Conservation (phyloP, 1,140 invertebrate species). For the Pissodes strobi region DNA sequence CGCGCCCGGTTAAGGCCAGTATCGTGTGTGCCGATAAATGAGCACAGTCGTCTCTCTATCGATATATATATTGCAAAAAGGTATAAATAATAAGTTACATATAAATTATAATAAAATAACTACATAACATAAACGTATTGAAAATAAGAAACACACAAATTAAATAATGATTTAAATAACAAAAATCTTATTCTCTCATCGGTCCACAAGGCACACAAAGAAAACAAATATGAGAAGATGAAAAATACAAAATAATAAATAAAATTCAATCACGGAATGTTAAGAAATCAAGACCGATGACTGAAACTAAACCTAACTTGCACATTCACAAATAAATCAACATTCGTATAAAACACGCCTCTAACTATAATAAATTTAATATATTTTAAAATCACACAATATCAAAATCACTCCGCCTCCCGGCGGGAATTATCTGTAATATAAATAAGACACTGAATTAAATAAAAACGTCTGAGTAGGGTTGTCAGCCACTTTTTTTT, state of each 20-base stretch:
- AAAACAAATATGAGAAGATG: no score
- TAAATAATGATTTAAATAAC: conserved; percentile 57
- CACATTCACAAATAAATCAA: conserved; percentile 50
- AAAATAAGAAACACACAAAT: conserved; percentile 55
- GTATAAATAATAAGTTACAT: conserved; percentile 58
- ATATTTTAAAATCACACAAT: conserved; percentile 56
- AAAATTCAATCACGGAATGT: conserved; percentile 54
- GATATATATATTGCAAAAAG: conserved; percentile 40
- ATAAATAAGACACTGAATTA: conserved; percentile 51
- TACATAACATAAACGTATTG: conserved; percentile 56
- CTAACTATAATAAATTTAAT: conserved; percentile 46
- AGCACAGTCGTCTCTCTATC: conserved; percentile 49
- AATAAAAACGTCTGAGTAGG: conserved; percentile 44
- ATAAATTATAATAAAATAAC: conserved; percentile 58
- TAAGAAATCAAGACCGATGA: conserved; percentile 54
- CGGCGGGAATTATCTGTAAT: conserved; percentile 45
- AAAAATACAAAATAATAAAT: no score
- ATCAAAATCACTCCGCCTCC: conserved; percentile 55
- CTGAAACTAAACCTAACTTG: conserved; percentile 52
- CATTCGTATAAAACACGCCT: conserved; percentile 54
- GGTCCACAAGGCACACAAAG: conserved; percentile 50
- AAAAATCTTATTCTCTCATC: conserved; percentile 54
- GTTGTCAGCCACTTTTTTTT: conserved; percentile 1
- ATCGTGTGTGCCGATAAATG: conserved; percentile 40
- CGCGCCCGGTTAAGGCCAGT: conserved; percentile 37